Base-by-base conservation (phyloP, 2,113 vertebrate species). In the Indicator indicator region DNA sequence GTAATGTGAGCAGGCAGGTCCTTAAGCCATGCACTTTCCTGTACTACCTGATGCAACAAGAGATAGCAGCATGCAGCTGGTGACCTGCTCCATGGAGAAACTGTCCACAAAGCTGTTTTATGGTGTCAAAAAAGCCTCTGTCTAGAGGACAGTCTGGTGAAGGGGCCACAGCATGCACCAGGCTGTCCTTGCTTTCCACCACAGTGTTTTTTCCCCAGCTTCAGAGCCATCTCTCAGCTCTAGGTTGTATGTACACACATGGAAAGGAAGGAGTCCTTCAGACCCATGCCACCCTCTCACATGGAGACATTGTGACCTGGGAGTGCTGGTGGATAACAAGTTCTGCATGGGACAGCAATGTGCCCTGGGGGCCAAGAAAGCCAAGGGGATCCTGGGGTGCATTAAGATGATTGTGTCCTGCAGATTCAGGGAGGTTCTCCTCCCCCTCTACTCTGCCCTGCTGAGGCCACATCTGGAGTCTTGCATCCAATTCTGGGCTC, bases 181-280 rank as follows among this genome's bases (percentile, higher is more conserved):
- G 10, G 9, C 4, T 46, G 9, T 11, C 19, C 21, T 30, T 16
- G 12, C 16, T 76, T 93, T 62, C 26, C 28, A 38, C 38, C 11
- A 14, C 2, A 11, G 24, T 11, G 24, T 1, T 75, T 27, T 83
- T 52, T 17, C 7, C 6, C 9, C 16, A 56, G 38, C 60, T 65
- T 40, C 33, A 70, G 72, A 80, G 33, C 11, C 5, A 68, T 10
- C 2, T 54, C 26, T 19, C 1, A 1, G 26, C 26, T 65, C 17
- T 48, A 24, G 16, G 44, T 12, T 4, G 2, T 12, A 13, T 15
- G 7, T 0, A 1, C 6, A 32, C 6, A 58, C 0, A 0, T 11
- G 50, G 21, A 73, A 67, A 12, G 44, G 21, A 74, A 74, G 36
- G 16, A 62, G 11, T 12, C 56, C 44, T 64, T 60, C 59, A 56